Evolutionary conservation across 2,888 invertebrate genomes (phyloP).

Genomic region (Lycophotia porphyrea): DNA sequence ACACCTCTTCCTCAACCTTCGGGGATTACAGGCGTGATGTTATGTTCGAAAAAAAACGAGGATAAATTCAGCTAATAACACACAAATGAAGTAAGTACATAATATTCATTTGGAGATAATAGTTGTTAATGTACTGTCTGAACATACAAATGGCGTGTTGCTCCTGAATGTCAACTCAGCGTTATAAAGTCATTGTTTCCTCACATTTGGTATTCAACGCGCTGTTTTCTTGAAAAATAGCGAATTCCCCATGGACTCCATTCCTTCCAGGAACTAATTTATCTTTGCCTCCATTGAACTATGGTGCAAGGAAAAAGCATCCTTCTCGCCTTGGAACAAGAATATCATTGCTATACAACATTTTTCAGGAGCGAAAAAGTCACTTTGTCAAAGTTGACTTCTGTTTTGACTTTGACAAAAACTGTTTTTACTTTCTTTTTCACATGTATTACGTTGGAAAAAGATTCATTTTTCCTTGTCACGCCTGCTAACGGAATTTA

Average conservation of each 20-base stretch:
- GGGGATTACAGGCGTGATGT: neutral
- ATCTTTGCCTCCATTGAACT: constrained; percentile 30
- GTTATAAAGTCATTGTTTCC: constrained; percentile 72
- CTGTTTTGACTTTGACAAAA: constrained; percentile 66
- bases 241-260: constrained; percentile 75
- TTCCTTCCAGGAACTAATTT: constrained; percentile 71
- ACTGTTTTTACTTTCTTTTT: constrained; percentile 56
- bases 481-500: constrained; percentile 55
- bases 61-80: neutral
- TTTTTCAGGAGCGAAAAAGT: constrained; percentile 22
- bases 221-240: constrained; percentile 82
- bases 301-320: constrained; percentile 37
- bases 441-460: constrained; percentile 63
- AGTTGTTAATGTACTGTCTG: constrained; percentile 41
- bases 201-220: constrained; percentile 77
- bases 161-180: constrained; percentile 56
- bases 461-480: constrained; percentile 70
- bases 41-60: neutral
- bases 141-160: constrained; percentile 48
- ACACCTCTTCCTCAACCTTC: neutral
- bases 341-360: neutral
- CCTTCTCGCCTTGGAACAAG: constrained; percentile 48
- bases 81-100: neutral
- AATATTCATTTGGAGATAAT: constrained; percentile 7
- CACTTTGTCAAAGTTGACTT: constrained; percentile 52